Evolutionary conservation across 2,888 invertebrate genomes (phyloP), one percentile per base, ranked within the genome.

Genomic region (Cephus nigrinus): DNA sequence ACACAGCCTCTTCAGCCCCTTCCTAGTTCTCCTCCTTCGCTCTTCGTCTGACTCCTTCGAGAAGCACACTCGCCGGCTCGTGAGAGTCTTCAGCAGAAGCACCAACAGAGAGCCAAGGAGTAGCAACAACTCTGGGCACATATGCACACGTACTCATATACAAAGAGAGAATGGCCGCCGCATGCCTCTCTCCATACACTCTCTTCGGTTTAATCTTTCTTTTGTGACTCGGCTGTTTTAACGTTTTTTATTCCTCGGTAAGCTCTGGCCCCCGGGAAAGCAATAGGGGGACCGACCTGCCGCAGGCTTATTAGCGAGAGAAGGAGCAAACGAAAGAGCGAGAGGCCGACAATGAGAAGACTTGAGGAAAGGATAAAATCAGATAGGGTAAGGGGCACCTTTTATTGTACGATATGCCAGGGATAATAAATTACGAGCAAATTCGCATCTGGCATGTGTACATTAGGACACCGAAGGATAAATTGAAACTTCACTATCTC

Each of bases 161-260:
- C 82, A 79, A 76, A 80, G 76, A 74, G 78, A 79, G 74, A 82
- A 81, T 74, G 73, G 73, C 68, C 69, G 78, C 81, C 83, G 85
- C 86, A 83, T 84, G 82, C 86, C 83, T 85, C 86, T 83, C 82
- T 81, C 82, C 83, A 84, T 87, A 86, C 86, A 88, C 88, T 86
- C 85, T 86, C 85, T 86, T 85, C 82, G 81, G 82, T 87, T 88
- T 88, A 87, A 85, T 89, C 88, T 86, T 90, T 88, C 90, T 90
- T 90, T 90, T 90, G 88, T 90, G 89, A 90, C 89, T 90, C 87
- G 87, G 84, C 90, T 88, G 88, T 90, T 90, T 90, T 86, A 90
- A 83, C 86, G 87, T 88, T 89, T 89, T 88, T 90, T 90, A 85
- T 88, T 88, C 86, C 84, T 80, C 85, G 86, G 86, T 86, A 83